phyloP scores from a whole-genome alignment of 2,888 invertebrate species.

The Deroplatys truncata region DNA sequence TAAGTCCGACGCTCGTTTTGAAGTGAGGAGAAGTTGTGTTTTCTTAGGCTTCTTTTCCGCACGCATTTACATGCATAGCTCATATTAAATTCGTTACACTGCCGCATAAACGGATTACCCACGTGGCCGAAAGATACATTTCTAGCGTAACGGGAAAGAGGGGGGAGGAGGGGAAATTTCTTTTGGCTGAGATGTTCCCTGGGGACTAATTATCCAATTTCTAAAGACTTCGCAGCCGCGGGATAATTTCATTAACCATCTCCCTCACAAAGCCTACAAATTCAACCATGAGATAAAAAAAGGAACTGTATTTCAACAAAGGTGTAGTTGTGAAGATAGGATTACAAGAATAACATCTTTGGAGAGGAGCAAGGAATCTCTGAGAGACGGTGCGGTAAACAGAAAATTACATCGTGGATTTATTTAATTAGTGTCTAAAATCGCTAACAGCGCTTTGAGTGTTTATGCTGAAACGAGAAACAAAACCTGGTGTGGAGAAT shows the following conservation, averaged over 20 bases:
- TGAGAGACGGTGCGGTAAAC: background rate
- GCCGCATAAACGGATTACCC: background rate
- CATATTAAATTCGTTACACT: background rate
- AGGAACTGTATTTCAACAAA: background rate
- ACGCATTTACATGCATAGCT: background rate
- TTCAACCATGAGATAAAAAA: background rate
- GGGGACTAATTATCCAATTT: background rate
- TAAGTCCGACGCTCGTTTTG: too few species aligned
- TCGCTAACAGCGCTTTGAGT: too few species aligned
- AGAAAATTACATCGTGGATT: too few species aligned
- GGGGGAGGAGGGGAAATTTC: background rate
- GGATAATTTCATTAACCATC: background rate
- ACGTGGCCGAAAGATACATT: background rate
- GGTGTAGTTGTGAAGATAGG: background rate
- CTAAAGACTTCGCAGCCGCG: background rate
- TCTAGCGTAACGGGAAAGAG: background rate
- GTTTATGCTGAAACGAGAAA: too few species aligned
- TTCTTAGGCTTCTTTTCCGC: background rate
- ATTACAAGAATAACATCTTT: background rate
- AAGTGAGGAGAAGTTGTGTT: background rate
- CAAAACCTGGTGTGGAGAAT: too few species aligned
- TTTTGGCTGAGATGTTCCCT: background rate
- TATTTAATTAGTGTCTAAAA: too few species aligned
- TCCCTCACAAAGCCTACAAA: background rate
- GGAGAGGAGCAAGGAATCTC: background rate